Conservation (phyloP, 2,888 invertebrate genomes). For the Callyntrura guangdongensis region DNA sequence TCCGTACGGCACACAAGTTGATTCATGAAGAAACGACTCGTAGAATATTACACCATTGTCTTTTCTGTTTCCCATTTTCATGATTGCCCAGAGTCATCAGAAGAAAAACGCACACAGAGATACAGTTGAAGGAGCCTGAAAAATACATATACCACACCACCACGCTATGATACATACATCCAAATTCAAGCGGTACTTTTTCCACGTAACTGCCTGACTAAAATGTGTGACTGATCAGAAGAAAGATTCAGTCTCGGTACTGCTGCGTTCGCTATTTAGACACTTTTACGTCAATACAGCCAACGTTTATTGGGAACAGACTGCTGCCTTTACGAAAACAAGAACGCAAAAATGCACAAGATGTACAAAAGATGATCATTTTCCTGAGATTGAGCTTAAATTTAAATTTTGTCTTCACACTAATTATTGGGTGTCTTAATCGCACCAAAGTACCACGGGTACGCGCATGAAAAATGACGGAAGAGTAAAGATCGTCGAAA, state of each 20-base stretch:
- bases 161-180: not conserved
- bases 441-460: constrained; percentile 10
- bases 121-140: constrained; percentile 43
- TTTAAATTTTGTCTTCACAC: constrained; percentile 54
- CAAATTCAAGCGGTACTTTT: not conserved
- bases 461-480: not conserved
- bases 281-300: not conserved
- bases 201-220: not conserved
- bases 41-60: constrained; percentile 14
- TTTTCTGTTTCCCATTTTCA: constrained; percentile 55
- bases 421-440: constrained; percentile 73
- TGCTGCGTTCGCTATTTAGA: not conserved
- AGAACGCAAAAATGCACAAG: constrained; percentile 9
- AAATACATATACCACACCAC: not conserved
- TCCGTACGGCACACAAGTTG: constrained; percentile 8
- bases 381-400: constrained; percentile 1
- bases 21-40: constrained; percentile 16
- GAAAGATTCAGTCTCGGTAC: not conserved
- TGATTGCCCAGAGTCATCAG: constrained; percentile 74
- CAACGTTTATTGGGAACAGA: not conserved
- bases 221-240: constrained; percentile 54
- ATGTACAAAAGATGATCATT: not conserved
- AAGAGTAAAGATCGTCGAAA: constrained; percentile 37
- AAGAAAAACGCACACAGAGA: constrained; percentile 4
- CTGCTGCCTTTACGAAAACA: not conserved